Conservation (phyloP, 2,113 vertebrate species). For the Procavia capensis region DNA sequence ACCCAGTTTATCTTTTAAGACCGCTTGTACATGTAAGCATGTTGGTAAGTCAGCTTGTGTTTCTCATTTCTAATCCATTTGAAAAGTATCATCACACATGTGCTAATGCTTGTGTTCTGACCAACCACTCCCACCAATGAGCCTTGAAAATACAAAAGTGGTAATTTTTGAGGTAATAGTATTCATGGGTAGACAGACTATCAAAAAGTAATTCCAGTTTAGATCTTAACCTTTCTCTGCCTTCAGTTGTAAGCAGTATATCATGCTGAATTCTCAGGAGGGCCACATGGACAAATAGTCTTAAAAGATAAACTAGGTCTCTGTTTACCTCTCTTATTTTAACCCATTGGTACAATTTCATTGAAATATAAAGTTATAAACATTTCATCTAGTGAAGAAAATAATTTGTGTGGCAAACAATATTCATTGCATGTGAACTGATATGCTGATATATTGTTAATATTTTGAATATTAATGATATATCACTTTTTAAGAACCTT, state of each 20-base stretch:
- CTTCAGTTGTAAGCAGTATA: not conserved
- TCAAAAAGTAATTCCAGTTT: not conserved
- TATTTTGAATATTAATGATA: not conserved
- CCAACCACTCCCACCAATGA: not conserved
- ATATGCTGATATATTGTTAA: not conserved
- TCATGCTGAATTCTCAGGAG: not conserved
- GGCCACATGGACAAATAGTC: not conserved
- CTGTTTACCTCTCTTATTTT: not conserved
- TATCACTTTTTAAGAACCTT: not conserved
- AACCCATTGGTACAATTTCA: not conserved
- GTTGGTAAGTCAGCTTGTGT: not conserved
- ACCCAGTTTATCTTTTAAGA: not conserved
- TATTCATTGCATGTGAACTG: not conserved
- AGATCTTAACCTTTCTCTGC: not conserved
- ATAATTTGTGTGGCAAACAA: not conserved
- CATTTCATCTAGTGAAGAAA: not conserved
- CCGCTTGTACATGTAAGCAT: not conserved
- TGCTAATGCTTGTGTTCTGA: not conserved
- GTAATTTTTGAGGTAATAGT: not conserved
- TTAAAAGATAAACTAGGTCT: not conserved
- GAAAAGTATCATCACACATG: not conserved
- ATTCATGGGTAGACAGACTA: not conserved
- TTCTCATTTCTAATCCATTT: not conserved
- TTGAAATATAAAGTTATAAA: not conserved
- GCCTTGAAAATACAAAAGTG: not conserved